Conservation (phyloP, 2,797 vertebrate genomes). For the Saxicola maurus region DNA sequence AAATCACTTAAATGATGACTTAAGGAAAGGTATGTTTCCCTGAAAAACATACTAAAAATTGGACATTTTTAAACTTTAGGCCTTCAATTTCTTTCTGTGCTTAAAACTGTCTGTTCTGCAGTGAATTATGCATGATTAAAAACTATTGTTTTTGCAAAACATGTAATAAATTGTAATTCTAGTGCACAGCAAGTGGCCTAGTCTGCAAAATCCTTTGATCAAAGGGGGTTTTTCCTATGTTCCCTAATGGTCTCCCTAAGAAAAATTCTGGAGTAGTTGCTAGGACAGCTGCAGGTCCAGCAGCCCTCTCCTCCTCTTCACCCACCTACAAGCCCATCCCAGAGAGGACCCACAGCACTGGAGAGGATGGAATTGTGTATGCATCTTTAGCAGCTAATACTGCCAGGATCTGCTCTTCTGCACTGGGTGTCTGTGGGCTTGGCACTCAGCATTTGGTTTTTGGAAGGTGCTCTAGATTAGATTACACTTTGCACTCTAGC, state of each 20-base stretch:
- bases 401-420: not conserved
- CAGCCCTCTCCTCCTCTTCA: not conserved
- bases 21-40: not conserved
- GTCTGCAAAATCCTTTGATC: not conserved
- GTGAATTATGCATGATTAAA: not conserved
- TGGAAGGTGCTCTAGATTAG: not conserved
- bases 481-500: not conserved
- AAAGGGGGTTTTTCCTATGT: fast-evolving
- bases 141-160: not conserved
- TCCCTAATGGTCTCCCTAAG: not conserved
- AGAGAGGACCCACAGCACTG: fast-evolving
- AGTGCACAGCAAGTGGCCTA: not conserved
- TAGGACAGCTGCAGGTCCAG: not conserved
- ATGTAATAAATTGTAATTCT: not conserved
- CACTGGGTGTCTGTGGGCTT: not conserved
- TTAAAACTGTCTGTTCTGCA: not conserved
- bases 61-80: not conserved
- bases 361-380: fast-evolving
- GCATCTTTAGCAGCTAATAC: not conserved
- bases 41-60: not conserved
- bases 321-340: not conserved
- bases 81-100: not conserved
- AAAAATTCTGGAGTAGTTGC: not conserved
- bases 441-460: not conserved
- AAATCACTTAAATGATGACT: not conserved